Percentiles rank a stretch among this genome's conserved stretches.
Conservation (phyloP, 2,797 vertebrate genomes). For the Setipinna tenuifilis region DNA sequence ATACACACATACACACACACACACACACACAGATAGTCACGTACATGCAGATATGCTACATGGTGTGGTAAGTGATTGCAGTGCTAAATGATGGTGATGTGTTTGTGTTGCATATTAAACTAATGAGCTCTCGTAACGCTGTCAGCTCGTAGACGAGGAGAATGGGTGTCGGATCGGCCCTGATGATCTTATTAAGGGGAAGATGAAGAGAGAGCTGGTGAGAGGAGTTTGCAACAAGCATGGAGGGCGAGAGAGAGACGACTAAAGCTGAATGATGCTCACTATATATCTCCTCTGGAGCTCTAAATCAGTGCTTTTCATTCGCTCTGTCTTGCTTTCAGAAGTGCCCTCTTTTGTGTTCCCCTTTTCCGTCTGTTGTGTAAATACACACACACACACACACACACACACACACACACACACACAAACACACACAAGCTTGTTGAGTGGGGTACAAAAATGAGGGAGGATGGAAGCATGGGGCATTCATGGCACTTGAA, state of each 20-base stretch:
- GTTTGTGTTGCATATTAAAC: background rate
- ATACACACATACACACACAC: background rate
- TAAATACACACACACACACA: background rate
- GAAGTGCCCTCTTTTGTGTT: too few relatives aligned
- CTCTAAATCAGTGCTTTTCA: too few relatives aligned
- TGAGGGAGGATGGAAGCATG: background rate
- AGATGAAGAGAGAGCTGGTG: too few relatives aligned
- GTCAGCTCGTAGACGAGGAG: background rate
- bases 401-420: background rate
- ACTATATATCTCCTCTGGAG: too few relatives aligned
- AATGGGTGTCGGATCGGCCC: too few relatives aligned
- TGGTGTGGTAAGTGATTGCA: background rate
- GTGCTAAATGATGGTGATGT: constrained; percentile 10
- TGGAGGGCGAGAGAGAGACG: background rate
- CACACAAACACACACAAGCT: too few relatives aligned
- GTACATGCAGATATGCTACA: background rate
- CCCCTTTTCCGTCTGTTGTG: too few relatives aligned
- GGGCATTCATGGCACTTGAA: background rate
- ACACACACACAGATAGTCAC: background rate
- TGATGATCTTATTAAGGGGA: too few relatives aligned
- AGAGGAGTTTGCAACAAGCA: too few relatives aligned
- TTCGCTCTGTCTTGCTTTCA: too few relatives aligned
- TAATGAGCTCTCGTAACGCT: background rate
- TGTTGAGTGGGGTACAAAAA: background rate
- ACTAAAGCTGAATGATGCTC: background rate